Evolutionary conservation across 2,888 invertebrate species (phyloP).

Genomic region (Julus scanicus): DNA sequence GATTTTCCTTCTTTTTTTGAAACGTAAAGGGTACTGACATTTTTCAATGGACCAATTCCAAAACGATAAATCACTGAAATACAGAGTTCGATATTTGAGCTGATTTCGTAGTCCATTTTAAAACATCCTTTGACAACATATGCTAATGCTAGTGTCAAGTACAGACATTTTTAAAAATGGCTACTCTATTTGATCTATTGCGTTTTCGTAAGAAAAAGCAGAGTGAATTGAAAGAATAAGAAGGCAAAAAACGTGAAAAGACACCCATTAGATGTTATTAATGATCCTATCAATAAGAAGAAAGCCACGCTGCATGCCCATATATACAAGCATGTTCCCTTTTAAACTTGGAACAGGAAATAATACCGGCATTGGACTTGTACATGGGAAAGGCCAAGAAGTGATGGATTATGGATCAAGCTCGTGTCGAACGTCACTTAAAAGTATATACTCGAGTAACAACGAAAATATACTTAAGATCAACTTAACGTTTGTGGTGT

Average conservation of each 20-base stretch:
- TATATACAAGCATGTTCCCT: neutral
- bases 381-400: constrained; percentile 25
- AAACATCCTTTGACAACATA: constrained; percentile 30
- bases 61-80: neutral
- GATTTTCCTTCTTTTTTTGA: neutral
- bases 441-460: constrained; percentile 27
- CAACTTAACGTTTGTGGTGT: neutral
- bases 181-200: constrained; percentile 23
- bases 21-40: neutral
- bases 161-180: constrained; percentile 27
- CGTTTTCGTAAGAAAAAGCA: neutral
- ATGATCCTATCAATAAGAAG: constrained; percentile 30
- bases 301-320: constrained; percentile 1
- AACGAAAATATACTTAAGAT: constrained; percentile 18
- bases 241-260: constrained; percentile 11
- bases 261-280: constrained; percentile 42
- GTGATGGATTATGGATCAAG: constrained; percentile 37
- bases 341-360: neutral
- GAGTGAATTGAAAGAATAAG: constrained; percentile 30
- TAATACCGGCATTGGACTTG: neutral
- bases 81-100: too few species aligned
- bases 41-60: neutral
- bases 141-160: constrained; percentile 30
- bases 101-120: neutral
- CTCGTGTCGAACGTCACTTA: constrained; percentile 34